Percentiles rank a stretch among this genome's conserved stretches.
Conservation (phyloP, 2,113 vertebrate genomes). For the Mionectes macconnelli region DNA sequence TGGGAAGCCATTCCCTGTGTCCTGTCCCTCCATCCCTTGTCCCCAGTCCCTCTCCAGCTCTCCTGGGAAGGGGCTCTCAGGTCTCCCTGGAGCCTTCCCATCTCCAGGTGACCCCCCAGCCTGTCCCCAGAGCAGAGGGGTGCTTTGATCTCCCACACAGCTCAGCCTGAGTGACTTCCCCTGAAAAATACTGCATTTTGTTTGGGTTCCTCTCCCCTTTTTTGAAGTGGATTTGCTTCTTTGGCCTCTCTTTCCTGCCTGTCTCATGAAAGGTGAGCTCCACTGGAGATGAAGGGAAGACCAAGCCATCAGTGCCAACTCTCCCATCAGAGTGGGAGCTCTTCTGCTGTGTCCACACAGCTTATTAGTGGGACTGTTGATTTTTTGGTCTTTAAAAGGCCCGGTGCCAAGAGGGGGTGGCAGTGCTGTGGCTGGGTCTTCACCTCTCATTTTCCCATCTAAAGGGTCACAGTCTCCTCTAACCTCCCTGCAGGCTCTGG, state of each 20-base stretch:
- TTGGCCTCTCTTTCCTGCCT: background rate
- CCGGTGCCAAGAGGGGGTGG: rapidly evolving
- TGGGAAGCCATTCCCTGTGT: background rate
- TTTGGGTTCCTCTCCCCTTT: background rate
- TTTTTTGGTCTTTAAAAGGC: background rate
- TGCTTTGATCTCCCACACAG: background rate
- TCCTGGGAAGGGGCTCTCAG: background rate
- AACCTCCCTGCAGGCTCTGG: background rate
- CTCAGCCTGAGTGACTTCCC: background rate
- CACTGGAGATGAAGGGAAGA: background rate
- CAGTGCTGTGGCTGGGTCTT: rapidly evolving
- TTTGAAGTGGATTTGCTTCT: background rate
- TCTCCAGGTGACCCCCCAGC: background rate
- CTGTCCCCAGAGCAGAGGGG: background rate
- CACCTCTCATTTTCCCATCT: background rate
- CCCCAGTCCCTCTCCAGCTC: background rate
- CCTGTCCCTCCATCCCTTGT: background rate
- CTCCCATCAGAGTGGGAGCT: no score
- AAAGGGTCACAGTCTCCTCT: background rate
- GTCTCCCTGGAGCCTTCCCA: background rate
- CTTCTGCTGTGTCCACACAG: background rate
- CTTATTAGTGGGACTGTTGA: background rate
- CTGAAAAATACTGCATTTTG: background rate
- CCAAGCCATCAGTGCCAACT: background rate
- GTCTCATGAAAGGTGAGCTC: background rate